These are phyloP conservation scores for Oopsacas minuta DNA, from an alignment of 37 sponge, comb jelly and placozoan genomes.

Conservation along the genomic window DNA sequence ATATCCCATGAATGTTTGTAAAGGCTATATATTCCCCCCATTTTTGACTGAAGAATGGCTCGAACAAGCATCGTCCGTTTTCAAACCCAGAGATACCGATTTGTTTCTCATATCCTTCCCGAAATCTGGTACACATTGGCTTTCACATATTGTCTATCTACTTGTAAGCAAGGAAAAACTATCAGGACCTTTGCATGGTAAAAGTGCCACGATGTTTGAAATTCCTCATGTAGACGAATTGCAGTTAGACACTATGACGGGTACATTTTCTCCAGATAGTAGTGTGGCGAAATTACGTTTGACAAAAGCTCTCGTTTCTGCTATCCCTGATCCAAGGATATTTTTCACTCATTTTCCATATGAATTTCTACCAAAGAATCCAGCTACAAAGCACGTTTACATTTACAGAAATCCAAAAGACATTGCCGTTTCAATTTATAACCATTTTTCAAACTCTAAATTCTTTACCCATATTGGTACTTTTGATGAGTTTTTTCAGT, in stretches of 20 bases:
- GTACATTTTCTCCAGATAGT: no score
- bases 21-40: background rate
- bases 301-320: background rate
- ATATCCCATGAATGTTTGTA: background rate
- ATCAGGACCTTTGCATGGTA: background rate
- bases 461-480: background rate
- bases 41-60: conserved; percentile 1
- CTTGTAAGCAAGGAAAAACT: background rate
- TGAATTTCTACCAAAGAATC: background rate
- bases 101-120: background rate
- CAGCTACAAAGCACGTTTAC: background rate
- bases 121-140: conserved; percentile 13
- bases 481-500: background rate
- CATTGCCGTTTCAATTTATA: background rate
- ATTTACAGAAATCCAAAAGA: conserved; percentile 5
- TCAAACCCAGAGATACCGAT: background rate
- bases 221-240: background rate
- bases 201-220: background rate
- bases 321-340: background rate
- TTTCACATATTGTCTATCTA: background rate
- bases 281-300: background rate
- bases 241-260: background rate
- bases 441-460: background rate
- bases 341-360: background rate
- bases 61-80: background rate